phyloP scores from a whole-genome alignment of 2,113 vertebrate genomes.

The Puffinus mauretanicus region DNA sequence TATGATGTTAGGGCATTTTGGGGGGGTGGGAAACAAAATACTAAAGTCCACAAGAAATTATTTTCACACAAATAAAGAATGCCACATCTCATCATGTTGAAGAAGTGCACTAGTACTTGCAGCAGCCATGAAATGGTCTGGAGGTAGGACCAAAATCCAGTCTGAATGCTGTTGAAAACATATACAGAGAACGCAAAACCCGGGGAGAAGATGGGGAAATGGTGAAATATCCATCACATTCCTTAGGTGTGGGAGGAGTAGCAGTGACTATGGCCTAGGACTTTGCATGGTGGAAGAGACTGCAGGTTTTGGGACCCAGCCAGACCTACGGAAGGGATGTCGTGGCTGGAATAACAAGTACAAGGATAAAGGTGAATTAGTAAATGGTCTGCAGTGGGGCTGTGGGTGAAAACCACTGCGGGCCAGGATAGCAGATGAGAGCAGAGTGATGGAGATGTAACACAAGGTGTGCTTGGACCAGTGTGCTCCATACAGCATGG shows the following conservation, averaged over 20 bases:
- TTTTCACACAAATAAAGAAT: neutral
- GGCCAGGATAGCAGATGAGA: neutral
- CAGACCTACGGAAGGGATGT: neutral
- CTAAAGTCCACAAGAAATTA: neutral
- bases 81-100: neutral
- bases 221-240: neutral
- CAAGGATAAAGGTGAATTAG: neutral
- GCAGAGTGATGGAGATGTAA: neutral
- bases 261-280: neutral
- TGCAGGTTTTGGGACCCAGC: neutral
- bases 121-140: neutral
- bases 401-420: neutral
- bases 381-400: neutral
- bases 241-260: neutral
- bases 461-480: neutral
- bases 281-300: neutral
- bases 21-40: neutral
- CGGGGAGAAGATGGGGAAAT: neutral
- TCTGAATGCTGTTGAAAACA: neutral
- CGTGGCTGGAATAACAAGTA: neutral
- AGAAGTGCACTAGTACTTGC: neutral
- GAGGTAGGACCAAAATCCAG: neutral
- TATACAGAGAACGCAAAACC: neutral
- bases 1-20: neutral
- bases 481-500: neutral